Evolutionary conservation across 2,797 vertebrate genomes (phyloP).

Genomic region (Zenarchopterus dispar): DNA sequence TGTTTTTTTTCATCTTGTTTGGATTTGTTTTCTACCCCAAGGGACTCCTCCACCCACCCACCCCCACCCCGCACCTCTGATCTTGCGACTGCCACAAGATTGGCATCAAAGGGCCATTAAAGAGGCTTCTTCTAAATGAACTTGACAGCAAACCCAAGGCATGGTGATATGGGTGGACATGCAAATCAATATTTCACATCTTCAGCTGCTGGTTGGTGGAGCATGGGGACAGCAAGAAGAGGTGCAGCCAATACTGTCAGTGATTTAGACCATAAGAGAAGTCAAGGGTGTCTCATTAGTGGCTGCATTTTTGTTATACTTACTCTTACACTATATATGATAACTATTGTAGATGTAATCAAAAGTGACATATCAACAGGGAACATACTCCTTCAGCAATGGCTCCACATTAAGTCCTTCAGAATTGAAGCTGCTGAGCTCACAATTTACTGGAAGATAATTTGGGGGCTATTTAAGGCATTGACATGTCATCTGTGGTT

Average conservation of each 20-base stretch:
- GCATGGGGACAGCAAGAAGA: constrained; percentile 42
- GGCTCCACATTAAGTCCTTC: constrained; percentile 10
- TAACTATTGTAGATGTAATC: constrained; percentile 19
- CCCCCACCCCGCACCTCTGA: constrained; percentile 36
- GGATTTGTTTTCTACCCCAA: constrained; percentile 42
- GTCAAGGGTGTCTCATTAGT: constrained; percentile 23
- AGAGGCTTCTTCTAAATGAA: constrained; percentile 72
- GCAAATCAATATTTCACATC: constrained; percentile 86
- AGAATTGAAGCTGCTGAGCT: constrained; percentile 8
- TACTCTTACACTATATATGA: neutral
- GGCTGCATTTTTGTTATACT: constrained; percentile 21
- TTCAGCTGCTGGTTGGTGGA: constrained; percentile 68
- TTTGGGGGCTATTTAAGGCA: constrained; percentile 40
- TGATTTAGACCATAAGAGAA: constrained; percentile 53
- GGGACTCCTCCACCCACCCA: constrained; percentile 23
- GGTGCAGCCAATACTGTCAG: constrained; percentile 45
- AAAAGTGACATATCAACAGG: constrained; percentile 5
- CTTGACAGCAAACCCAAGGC: constrained; percentile 76
- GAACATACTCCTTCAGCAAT: constrained; percentile 15
- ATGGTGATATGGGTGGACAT: constrained; percentile 79
- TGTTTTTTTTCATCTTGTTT: constrained; percentile 14
- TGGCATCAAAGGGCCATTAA: constrained; percentile 71
- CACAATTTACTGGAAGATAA: constrained; percentile 31
- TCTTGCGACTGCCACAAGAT: constrained; percentile 53
- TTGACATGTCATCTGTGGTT: constrained; percentile 50